Conservation (phyloP, 1,140 invertebrate genomes). For the Muscidifurax raptorellus region DNA sequence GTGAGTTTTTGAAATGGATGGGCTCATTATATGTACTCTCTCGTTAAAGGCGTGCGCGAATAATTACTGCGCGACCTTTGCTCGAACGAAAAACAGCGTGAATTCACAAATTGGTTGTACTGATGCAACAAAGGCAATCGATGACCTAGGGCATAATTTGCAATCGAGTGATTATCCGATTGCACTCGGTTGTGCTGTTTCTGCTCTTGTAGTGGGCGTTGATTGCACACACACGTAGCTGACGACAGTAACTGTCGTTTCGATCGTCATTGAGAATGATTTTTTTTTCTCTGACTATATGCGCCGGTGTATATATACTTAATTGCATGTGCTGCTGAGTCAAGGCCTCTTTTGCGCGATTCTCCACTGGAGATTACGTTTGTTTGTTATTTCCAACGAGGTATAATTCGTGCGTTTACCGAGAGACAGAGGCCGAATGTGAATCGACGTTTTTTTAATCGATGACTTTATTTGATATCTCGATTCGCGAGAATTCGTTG, state of each 20-base stretch:
- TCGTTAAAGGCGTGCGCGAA: too few relatives aligned
- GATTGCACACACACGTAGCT: slow-evolving; percentile 17
- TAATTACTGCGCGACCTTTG: too few relatives aligned
- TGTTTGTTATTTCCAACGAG: slow-evolving; percentile 3
- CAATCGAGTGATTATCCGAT: not conserved
- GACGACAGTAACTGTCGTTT: slow-evolving; percentile 6
- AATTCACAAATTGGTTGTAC: not conserved
- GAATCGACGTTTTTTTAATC: not conserved
- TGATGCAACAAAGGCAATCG: not conserved
- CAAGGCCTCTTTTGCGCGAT: slow-evolving; percentile 5
- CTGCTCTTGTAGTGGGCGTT: slow-evolving; percentile 35
- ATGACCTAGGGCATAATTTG: not conserved
- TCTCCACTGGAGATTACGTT: not conserved
- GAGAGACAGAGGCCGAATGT: too few relatives aligned
- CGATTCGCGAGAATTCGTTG: not conserved
- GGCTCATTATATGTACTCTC: too few relatives aligned
- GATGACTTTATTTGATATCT: not conserved
- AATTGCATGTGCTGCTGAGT: not conserved
- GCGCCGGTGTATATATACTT: not conserved
- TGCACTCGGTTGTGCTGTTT: slow-evolving; percentile 53
- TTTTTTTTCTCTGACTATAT: not conserved
- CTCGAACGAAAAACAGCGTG: too few relatives aligned
- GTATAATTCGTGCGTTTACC: not conserved
- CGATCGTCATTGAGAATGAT: slow-evolving; percentile 17
- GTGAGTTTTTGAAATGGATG: too few relatives aligned